phyloP scores from a whole-genome alignment of 2,888 invertebrate genomes.

The Lasioglossum zephyrum region DNA sequence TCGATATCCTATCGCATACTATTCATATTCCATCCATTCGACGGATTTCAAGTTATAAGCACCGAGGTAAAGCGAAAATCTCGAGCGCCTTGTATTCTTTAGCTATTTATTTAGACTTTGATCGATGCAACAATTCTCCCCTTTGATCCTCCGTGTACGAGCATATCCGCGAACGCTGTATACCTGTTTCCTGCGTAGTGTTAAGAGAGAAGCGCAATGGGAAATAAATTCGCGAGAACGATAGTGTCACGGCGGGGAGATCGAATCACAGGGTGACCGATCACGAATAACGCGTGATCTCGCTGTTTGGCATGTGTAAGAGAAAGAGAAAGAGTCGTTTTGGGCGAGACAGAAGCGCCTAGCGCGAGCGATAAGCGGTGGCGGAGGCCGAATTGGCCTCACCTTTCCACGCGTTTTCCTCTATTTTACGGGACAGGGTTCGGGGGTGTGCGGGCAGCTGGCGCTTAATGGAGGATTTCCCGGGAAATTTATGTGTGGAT shows the following conservation, averaged over 20 bases:
- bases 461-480: constrained; percentile 75
- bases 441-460: constrained; percentile 66
- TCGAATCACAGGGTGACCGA: not conserved
- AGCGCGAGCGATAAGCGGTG: constrained; percentile 59
- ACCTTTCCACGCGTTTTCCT: constrained; percentile 63
- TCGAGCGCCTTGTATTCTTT: not conserved
- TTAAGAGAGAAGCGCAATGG: not conserved
- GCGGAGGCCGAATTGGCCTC: constrained; percentile 57
- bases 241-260: not conserved
- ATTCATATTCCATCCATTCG: not conserved
- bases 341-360: constrained; percentile 22
- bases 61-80: not conserved
- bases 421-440: constrained; percentile 51
- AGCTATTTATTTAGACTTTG: constrained; percentile 1
- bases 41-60: not conserved
- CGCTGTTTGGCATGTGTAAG: not conserved
- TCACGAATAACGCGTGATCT: constrained; percentile 6
- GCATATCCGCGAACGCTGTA: not conserved
- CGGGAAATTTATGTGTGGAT: constrained; percentile 72
- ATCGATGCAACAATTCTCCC: not conserved
- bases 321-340: constrained; percentile 1
- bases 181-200: not conserved
- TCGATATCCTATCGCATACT: constrained; percentile 6
- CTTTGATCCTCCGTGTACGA: not conserved
- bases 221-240: not conserved